These are phyloP conservation scores for Danio kyathit DNA, from an alignment of 2,797 vertebrate species.

Conservation along the genomic window DNA sequence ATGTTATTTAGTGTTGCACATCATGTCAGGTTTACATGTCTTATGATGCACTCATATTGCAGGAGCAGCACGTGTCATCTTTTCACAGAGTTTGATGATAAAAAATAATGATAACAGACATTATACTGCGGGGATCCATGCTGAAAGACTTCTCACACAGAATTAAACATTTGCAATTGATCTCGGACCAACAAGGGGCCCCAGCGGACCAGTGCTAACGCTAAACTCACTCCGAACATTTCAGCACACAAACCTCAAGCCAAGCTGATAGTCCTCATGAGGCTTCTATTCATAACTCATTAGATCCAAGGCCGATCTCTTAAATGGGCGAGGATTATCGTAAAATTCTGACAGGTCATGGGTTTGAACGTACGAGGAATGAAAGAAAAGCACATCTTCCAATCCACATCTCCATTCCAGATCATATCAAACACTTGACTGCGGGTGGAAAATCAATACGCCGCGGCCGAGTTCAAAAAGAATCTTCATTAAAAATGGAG, in stretches of 20 bases:
- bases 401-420: slow-evolving; percentile 60
- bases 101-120: not conserved
- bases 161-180: slow-evolving; percentile 68
- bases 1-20: no score
- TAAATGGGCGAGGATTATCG: slow-evolving; percentile 70
- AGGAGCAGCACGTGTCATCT: not conserved
- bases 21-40: no score
- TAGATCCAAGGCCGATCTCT: slow-evolving; percentile 59
- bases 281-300: slow-evolving; percentile 64
- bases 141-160: slow-evolving; percentile 56
- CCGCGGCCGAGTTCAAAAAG: slow-evolving; percentile 70
- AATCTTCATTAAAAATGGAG: slow-evolving; percentile 74
- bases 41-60: no score
- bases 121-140: slow-evolving; percentile 40
- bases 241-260: slow-evolving; percentile 14
- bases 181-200: slow-evolving; percentile 59
- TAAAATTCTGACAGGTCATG: slow-evolving; percentile 64
- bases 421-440: slow-evolving; percentile 70
- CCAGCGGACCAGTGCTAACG: slow-evolving; percentile 63
- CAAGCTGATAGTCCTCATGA: slow-evolving; percentile 51
- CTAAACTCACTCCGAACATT: slow-evolving; percentile 53
- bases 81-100: not conserved
- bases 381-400: slow-evolving; percentile 60
- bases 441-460: slow-evolving; percentile 73
- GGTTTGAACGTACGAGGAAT: slow-evolving; percentile 52